phyloP scores from a whole-genome alignment of 2,797 vertebrate genomes.

The Gouania willdenowi region DNA sequence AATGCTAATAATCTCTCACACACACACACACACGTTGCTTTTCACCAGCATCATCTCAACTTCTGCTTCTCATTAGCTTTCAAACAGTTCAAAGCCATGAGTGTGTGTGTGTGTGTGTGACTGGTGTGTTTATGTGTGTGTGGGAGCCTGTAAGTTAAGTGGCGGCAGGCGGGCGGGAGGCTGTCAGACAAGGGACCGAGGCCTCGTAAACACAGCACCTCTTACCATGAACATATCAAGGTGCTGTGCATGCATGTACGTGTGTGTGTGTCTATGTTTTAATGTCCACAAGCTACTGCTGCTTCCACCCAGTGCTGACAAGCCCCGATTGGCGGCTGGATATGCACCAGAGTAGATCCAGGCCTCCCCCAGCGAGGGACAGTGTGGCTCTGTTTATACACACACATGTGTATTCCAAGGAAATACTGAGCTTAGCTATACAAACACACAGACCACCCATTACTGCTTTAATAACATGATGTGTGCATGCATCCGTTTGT shows the following conservation, averaged over 20 bases:
- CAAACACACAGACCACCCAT: conserved; percentile 60
- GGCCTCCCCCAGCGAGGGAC: conserved; percentile 43
- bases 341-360: conserved; percentile 56
- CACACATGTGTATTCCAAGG: conserved; percentile 26
- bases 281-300: conserved; percentile 64
- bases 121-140: conserved; percentile 33
- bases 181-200: conserved; percentile 66
- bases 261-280: conserved; percentile 10
- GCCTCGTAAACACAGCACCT: conserved; percentile 72
- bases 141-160: conserved; percentile 52
- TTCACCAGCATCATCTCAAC: conserved; percentile 41
- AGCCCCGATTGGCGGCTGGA: conserved; percentile 56
- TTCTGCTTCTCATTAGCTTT: conserved; percentile 73
- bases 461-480: conserved; percentile 18
- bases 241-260: conserved; percentile 35
- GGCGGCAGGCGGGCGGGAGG: conserved; percentile 73
- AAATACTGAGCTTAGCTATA: conserved; percentile 21
- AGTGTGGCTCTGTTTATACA: conserved; percentile 64
- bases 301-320: conserved; percentile 67
- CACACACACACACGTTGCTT: conserved; percentile 22
- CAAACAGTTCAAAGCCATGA: conserved; percentile 69
- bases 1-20: conserved; percentile 28
- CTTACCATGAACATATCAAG: conserved; percentile 63
- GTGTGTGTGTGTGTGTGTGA: conserved; percentile 36
- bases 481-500: not conserved